Evolutionary conservation across 1,140 invertebrate genomes (phyloP).

Genomic region (Zaprionus capensis): DNA sequence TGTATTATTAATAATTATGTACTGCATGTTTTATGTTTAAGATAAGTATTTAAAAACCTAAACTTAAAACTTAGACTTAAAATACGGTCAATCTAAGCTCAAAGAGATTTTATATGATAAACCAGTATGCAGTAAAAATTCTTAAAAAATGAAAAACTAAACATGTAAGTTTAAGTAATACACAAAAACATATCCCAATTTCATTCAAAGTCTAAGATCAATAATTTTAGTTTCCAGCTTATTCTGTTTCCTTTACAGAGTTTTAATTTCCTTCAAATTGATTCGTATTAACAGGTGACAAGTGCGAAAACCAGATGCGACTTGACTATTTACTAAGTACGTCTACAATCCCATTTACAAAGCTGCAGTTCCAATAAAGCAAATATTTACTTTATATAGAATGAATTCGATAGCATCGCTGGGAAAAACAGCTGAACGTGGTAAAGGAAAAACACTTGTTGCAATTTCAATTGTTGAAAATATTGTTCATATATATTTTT

Average conservation of each 20-base stretch:
- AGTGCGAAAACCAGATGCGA: neutral
- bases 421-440: neutral
- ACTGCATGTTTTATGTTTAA: too few species aligned
- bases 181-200: neutral
- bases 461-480: slow-evolving; percentile 10
- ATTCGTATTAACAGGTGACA: slow-evolving; percentile 1
- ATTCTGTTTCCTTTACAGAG: neutral
- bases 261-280: neutral
- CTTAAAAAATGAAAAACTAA: neutral
- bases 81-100: too few species aligned
- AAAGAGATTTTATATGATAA: too few species aligned
- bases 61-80: too few species aligned
- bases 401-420: neutral
- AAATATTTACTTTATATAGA: neutral
- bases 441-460: slow-evolving; percentile 16
- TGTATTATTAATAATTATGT: too few species aligned
- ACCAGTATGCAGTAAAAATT: too few species aligned
- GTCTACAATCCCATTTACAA: neutral
- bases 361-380: neutral
- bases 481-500: slow-evolving; percentile 51
- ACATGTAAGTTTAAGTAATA: neutral
- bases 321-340: neutral
- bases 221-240: neutral
- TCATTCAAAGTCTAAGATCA: neutral
- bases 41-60: too few species aligned